These are phyloP conservation scores for Gila robusta DNA, from an alignment of 2,797 vertebrate genomes.

Conservation along the genomic window DNA sequence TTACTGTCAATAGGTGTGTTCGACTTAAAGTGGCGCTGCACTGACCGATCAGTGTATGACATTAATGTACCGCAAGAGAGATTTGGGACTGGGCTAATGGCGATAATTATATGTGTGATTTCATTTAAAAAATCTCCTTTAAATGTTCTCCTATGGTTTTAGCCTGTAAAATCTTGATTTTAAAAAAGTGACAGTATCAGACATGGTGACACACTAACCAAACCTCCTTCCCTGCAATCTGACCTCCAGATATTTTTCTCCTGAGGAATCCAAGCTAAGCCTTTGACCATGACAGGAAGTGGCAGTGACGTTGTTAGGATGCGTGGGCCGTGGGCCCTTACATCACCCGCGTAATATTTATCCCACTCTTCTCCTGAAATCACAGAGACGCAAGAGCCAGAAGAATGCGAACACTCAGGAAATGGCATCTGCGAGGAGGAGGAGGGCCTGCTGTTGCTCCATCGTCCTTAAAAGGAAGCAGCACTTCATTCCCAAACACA, in stretches of 20 bases:
- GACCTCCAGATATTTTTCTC: slow-evolving; percentile 39
- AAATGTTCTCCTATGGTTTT: background rate
- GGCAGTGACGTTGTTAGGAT: slow-evolving; percentile 58
- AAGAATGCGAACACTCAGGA: slow-evolving; percentile 63
- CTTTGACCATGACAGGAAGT: slow-evolving; percentile 56
- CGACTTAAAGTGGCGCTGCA: too few relatives aligned
- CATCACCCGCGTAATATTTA: slow-evolving; percentile 60
- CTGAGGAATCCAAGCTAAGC: slow-evolving; percentile 20
- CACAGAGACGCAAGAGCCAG: slow-evolving; percentile 46
- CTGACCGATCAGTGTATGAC: too few relatives aligned
- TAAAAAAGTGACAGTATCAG: background rate
- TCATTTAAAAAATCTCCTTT: background rate
- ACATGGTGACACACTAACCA: slow-evolving; percentile 29
- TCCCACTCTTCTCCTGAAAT: slow-evolving; percentile 63
- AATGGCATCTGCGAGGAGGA: slow-evolving; percentile 55
- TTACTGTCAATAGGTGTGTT: too few relatives aligned
- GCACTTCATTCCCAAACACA: slow-evolving; percentile 53
- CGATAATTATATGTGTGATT: background rate
- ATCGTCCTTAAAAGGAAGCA: slow-evolving; percentile 69
- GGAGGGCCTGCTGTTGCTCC: slow-evolving; percentile 41
- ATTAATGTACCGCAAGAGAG: too few relatives aligned
- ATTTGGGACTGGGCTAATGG: background rate
- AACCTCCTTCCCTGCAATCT: slow-evolving; percentile 14
- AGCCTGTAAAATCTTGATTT: background rate
- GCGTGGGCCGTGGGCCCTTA: slow-evolving; percentile 52